Evolutionary conservation across 1,140 invertebrate genomes (phyloP).

Genomic region (Episyrphus balteatus): DNA sequence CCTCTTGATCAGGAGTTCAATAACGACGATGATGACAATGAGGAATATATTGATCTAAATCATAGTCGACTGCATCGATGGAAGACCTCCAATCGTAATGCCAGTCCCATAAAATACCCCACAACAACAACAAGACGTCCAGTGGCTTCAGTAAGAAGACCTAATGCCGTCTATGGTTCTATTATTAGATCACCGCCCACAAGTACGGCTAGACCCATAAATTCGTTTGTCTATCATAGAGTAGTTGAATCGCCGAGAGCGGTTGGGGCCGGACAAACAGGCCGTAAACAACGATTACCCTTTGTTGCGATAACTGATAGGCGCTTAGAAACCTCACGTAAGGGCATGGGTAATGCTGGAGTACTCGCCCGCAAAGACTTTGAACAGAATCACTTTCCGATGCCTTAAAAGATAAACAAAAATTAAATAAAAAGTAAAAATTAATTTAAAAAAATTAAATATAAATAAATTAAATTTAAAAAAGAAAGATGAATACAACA

Average conservation of each 20-base stretch:
- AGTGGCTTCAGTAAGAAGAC: background rate
- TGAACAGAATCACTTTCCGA: conserved; percentile 33
- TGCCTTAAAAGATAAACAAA: conserved; percentile 23
- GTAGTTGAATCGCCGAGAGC: conserved; percentile 19
- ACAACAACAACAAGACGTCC: background rate
- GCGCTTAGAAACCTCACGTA: conserved; percentile 22
- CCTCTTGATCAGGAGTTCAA: too few species aligned
- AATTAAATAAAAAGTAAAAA: background rate
- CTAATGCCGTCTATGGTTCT: background rate
- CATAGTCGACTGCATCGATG: conserved; percentile 6
- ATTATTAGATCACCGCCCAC: background rate
- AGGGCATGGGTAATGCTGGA: conserved; percentile 5
- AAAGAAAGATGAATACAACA: background rate
- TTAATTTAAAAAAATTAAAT: background rate
- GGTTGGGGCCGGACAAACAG: conserved; percentile 7
- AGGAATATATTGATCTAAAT: background rate
- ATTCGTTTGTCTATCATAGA: conserved; percentile 31
- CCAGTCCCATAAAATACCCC: background rate
- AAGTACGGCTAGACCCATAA: conserved; percentile 5
- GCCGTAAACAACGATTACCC: conserved; percentile 26
- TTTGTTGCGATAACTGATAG: conserved; percentile 34
- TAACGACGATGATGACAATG: background rate
- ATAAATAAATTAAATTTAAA: background rate
- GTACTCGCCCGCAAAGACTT: conserved; percentile 28
- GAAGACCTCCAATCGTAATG: background rate